These are phyloP conservation scores for Dicerorhinus sumatrensis DNA, from an alignment of 2,113 vertebrate species.

Conservation along the genomic window DNA sequence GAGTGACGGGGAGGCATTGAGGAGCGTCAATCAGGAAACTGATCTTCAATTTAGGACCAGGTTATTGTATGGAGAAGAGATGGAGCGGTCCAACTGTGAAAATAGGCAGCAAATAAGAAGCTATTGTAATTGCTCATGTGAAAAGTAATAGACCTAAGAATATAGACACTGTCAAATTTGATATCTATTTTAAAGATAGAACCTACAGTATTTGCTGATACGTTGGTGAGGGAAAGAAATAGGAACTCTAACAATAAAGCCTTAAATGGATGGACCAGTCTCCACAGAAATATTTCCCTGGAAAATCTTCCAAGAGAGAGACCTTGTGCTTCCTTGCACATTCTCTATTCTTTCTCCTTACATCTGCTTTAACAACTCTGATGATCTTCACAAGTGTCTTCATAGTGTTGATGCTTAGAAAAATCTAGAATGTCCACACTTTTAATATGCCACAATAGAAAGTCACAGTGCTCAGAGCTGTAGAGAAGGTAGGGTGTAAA, in stretches of 20 bases:
- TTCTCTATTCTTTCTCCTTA: background rate
- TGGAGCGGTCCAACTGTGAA: background rate
- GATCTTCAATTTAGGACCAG: background rate
- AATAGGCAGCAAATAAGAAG: background rate
- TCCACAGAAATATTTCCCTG: background rate
- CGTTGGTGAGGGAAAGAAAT: background rate
- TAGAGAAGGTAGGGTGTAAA: background rate
- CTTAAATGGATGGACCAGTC: background rate
- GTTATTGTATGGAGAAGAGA: background rate
- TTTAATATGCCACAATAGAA: background rate
- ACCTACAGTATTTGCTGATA: background rate
- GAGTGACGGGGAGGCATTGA: background rate
- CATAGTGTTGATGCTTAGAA: background rate
- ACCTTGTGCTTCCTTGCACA: background rate
- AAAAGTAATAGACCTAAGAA: background rate
- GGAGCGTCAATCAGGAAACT: background rate
- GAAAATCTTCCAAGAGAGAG: background rate
- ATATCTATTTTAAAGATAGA: background rate
- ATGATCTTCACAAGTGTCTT: slow-evolving; percentile 26
- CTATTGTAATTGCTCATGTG: background rate
- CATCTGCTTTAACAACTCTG: background rate
- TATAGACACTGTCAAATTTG: background rate
- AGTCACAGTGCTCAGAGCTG: background rate
- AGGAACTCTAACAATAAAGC: background rate
- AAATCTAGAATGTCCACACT: slow-evolving; percentile 12